A percentile compares a stretch with the other conserved stretches of the same genome.
These are phyloP conservation scores for Tamias sibiricus DNA, from an alignment of 2,113 vertebrate species.

Conservation along the genomic window DNA sequence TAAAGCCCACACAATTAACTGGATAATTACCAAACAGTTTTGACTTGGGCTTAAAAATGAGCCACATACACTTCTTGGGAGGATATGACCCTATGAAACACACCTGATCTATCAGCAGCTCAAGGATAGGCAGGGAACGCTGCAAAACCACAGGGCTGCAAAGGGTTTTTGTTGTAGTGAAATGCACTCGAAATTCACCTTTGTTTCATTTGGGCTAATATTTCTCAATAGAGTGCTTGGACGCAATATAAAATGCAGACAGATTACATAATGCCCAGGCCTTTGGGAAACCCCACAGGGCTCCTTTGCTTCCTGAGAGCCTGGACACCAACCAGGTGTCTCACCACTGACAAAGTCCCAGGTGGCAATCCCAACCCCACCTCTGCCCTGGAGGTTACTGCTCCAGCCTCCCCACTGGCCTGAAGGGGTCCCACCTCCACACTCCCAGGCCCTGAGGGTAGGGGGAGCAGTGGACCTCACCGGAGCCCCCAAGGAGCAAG, in stretches of 20 bases:
- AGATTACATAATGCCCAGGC: slow-evolving; percentile 74
- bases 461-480: not conserved
- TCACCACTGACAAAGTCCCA: not conserved
- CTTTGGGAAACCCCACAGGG: slow-evolving; percentile 63
- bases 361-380: not conserved
- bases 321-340: slow-evolving; percentile 56
- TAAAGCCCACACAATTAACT: slow-evolving; percentile 61
- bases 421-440: not conserved
- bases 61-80: not conserved
- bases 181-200: slow-evolving; percentile 70
- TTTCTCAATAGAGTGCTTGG: slow-evolving; percentile 57
- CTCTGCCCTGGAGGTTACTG: not conserved
- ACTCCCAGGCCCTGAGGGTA: not conserved
- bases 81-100: not conserved
- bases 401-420: not conserved
- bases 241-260: slow-evolving; percentile 58
- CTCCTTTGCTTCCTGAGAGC: not conserved
- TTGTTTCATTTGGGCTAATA: slow-evolving; percentile 68
- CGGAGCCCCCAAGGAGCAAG: not conserved
- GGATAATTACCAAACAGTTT: slow-evolving; percentile 37
- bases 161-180: not conserved
- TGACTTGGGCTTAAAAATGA: not conserved
- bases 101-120: not conserved
- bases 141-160: not conserved
- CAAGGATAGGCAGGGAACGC: not conserved